Evolutionary conservation across 2,888 invertebrate genomes (phyloP), one percentile per base, ranked within the genome.

Genomic region (Amphipyra tragopoginis): DNA sequence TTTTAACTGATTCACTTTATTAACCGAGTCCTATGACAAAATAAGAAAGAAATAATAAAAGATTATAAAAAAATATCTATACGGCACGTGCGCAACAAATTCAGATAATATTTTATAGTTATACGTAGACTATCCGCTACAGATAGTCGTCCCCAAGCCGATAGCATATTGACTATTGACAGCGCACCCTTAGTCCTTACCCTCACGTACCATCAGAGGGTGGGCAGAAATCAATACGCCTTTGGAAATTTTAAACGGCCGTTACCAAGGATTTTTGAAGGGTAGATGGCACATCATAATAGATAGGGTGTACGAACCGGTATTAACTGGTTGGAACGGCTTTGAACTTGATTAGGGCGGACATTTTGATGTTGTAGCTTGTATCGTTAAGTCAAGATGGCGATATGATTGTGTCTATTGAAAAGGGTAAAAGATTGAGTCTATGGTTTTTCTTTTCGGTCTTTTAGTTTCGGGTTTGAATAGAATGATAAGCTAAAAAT

Each of bases 191-290:
- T 61, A 70, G 60, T 75, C 72, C 74, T 43, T 79, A 77, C 86
- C 87, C 87, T 82, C 80, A 78, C 81, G 70, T 81, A 77, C 63
- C 66, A 73, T 59, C 65, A 55, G 69, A 83, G 86, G 87, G 92
- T 76, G 84, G 74, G 60, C 75, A 79, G 86, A 90, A 92, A 93
- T 93, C 93, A 90, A 94, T 93, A 92, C 83, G 79, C 88, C 89
- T 90, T 90, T 86, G 84, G 87, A 89, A 89, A 91, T 88, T 92
- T 90, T 88, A 88, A 90, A 87, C 87, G 85, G 61, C 62, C 86
- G 88, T 90, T 85, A 81, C 86, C 77, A 88, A 82, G 85, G 84
- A 82, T 85, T 86, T 86, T 87, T 81, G 82, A 79, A 82, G 86
- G 82, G 82, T 79, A 76, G 71, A 76, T 47, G 36, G 57, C 4